Evolutionary conservation across 2,113 vertebrate genomes (phyloP).

Genomic region (Cephalopholis sonnerati): DNA sequence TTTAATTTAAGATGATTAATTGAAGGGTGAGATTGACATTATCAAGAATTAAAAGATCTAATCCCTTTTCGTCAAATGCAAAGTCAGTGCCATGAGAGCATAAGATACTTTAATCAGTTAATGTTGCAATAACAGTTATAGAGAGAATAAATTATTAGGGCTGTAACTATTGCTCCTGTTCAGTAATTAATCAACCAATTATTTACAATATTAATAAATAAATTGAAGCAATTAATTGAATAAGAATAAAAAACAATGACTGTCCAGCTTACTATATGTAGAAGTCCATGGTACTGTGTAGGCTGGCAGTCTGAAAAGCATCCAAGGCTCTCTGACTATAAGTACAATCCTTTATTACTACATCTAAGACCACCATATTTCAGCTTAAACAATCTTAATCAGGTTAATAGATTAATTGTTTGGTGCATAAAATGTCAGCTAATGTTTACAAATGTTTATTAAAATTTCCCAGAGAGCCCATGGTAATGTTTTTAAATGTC

Average conservation of each 20-base stretch:
- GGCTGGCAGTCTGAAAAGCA: too few relatives aligned
- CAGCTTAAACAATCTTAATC: too few relatives aligned
- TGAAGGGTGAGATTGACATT: neutral
- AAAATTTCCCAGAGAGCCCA: neutral
- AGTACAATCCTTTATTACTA: too few relatives aligned
- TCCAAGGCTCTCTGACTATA: too few relatives aligned
- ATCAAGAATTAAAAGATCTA: neutral
- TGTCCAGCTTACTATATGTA: too few relatives aligned
- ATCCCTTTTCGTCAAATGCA: neutral
- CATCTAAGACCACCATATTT: too few relatives aligned
- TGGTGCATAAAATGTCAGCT: neutral
- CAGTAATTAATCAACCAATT: neutral
- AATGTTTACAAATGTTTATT: neutral
- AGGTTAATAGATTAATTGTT: neutral
- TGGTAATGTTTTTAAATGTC: neutral
- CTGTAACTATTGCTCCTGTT: neutral
- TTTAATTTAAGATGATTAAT: neutral
- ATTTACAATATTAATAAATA: neutral
- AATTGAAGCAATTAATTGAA: too few relatives aligned
- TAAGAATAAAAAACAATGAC: too few relatives aligned
- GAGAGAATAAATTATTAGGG: neutral
- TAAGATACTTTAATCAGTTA: neutral
- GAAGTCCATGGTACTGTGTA: too few relatives aligned
- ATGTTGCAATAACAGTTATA: neutral
- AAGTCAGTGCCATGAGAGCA: too few relatives aligned